Evolutionary conservation across 2,888 invertebrate species (phyloP).

Genomic region (Lepidocyrtinus sp.): DNA sequence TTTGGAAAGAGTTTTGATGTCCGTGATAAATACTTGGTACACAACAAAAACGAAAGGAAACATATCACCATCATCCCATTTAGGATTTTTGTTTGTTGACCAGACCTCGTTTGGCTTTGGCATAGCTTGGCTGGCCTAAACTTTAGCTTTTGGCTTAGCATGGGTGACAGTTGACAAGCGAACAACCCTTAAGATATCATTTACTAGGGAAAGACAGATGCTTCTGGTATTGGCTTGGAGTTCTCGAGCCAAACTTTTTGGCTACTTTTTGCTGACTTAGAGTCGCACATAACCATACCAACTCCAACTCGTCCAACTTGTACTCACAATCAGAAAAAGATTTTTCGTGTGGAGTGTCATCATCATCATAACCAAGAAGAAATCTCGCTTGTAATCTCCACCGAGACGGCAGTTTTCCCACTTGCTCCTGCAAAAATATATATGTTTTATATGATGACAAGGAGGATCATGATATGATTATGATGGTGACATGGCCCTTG

Average conservation of each 20-base stretch:
- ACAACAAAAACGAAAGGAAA: neutral
- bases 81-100: neutral
- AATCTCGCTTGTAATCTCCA: neutral
- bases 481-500: constrained; percentile 48
- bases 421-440: neutral
- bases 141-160: no score
- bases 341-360: neutral
- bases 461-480: constrained; percentile 26
- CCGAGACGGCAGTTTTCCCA: constrained; percentile 8
- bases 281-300: constrained; percentile 12
- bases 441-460: no score
- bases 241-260: constrained; percentile 53
- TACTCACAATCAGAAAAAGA: neutral
- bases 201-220: constrained; percentile 57
- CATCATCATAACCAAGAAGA: neutral
- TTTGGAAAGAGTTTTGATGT: neutral
- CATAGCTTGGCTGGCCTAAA: no score
- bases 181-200: constrained; percentile 61
- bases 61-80: neutral
- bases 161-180: constrained; percentile 61
- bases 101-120: no score
- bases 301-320: neutral
- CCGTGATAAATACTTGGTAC: neutral
- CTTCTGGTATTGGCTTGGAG: constrained; percentile 60
- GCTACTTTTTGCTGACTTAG: constrained; percentile 51